Conservation (phyloP, 2,888 invertebrate species). For the Gastracanthus pulcherrimus region DNA sequence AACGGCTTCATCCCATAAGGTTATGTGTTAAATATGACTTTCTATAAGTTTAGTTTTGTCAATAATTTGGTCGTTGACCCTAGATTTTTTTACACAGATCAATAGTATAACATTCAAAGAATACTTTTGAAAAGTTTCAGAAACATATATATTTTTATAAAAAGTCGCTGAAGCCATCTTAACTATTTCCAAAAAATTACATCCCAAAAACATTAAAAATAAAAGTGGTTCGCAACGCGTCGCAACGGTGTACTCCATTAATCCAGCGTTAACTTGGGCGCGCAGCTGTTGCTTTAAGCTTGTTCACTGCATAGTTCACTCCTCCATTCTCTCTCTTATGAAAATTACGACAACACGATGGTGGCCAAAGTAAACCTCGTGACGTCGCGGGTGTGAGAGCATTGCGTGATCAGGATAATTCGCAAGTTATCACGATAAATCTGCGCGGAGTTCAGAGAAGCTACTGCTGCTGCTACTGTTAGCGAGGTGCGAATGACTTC, state of each 20-base stretch:
- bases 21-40: too few relatives aligned
- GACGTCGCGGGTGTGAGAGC: background rate
- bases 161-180: background rate
- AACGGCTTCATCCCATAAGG: too few relatives aligned
- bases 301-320: background rate
- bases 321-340: background rate
- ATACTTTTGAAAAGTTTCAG: too few relatives aligned
- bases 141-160: too few relatives aligned
- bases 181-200: background rate
- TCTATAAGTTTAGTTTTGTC: too few relatives aligned
- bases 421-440: conserved; percentile 39
- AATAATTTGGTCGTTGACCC: too few relatives aligned
- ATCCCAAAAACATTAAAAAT: background rate
- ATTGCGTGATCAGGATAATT: conserved; percentile 7
- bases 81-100: too few relatives aligned
- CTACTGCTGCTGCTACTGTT: background rate
- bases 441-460: background rate
- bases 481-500: background rate
- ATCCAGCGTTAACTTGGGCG: conserved; percentile 10
- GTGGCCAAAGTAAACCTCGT: conserved; percentile 13
- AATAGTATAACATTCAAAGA: too few relatives aligned
- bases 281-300: conserved; percentile 15
- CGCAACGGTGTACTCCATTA: conserved; percentile 3
- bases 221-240: background rate
- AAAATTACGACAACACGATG: conserved; percentile 1